A percentile compares a stretch with the other conserved stretches of the same genome.
Evolutionary conservation across 2,888 invertebrate genomes (phyloP).

Genomic region (Salpingus planirostris): DNA sequence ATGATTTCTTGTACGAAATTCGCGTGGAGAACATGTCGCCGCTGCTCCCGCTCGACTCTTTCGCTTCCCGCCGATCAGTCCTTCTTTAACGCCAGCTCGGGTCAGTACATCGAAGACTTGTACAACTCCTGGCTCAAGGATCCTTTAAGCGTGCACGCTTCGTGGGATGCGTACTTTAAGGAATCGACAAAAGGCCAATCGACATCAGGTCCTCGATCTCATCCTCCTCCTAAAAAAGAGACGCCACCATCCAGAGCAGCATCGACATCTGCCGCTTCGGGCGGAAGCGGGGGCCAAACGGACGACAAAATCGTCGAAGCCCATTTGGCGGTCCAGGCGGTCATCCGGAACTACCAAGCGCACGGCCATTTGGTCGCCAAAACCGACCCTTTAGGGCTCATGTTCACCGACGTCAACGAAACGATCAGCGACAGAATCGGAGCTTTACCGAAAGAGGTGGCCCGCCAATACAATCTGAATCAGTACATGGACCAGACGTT

Average conservation of each 20-base stretch:
- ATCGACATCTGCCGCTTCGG: neutral
- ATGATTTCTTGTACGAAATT: too few relatives aligned
- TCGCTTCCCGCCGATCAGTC: too few relatives aligned
- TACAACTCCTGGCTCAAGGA: constrained; percentile 28
- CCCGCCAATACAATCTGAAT: neutral
- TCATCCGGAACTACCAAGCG: constrained; percentile 7
- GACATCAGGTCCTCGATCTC: neutral
- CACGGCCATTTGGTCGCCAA: constrained; percentile 7
- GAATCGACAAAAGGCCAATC: neutral
- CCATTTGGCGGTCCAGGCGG: constrained; percentile 5
- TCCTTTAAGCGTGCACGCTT: constrained; percentile 22
- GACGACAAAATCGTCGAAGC: constrained; percentile 1
- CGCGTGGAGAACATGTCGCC: too few relatives aligned
- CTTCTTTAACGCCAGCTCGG: too few relatives aligned
- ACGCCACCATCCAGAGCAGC: neutral
- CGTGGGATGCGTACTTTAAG: constrained; percentile 29
- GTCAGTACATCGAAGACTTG: constrained; percentile 32
- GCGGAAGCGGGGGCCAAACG: neutral
- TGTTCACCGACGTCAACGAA: neutral
- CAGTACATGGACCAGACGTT: constrained; percentile 3
- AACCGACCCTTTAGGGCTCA: constrained; percentile 4
- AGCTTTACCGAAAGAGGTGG: constrained; percentile 1
- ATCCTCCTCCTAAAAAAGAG: neutral
- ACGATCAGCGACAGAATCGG: neutral
- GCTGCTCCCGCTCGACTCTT: too few relatives aligned